Base-by-base conservation (phyloP, 2,797 vertebrate genomes). In the Darevskia nairensis region DNA sequence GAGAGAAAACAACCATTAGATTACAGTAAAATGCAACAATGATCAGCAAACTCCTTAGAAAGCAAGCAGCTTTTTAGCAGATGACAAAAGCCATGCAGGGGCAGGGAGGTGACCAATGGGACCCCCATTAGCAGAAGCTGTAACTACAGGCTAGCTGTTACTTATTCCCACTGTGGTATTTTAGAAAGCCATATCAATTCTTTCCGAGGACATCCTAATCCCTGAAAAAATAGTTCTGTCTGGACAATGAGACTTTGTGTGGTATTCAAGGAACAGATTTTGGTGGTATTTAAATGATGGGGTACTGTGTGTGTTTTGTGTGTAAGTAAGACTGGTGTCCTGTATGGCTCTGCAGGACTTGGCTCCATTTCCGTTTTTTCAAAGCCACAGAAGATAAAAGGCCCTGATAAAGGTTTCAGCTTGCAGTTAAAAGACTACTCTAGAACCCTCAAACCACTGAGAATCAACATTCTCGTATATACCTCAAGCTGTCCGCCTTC, bases 341-440 rank as follows among this genome's bases (percentile, higher is more conserved):
- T n/a, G 25, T 44, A 19, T 64, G 23, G 39, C 25, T 44, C 11
- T 32, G 35, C 44, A 32, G 46, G 44, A 13, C 46, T 59, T 59
- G 64, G 21, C 10, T 84, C 50, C 72, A 32, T 46, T 72, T 44
- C 6, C 4, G n/a, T 71, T 86, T 71, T 46, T 84, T 74, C 29
- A 88, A 61, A 71, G 64, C n/a, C 32, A 80, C 21, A 80, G 35
- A 61, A 88, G 32, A 84, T 59, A 69, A 86, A 46, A 17, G 21
- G 19, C n/a, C 32, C n/a, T 77, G n/a, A 68, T 68, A 68, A 68
- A 82, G 3, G 21, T 27, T 69, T 72, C 66, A 61, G 69, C n/a
- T 74, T 64, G 76, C 72, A 27, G 21, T 74, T 29, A 72, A 83
- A 80, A n/a, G 35, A 64, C 4, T 41, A 17, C 74, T 68, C n/a